Percentiles rank a stretch among this genome's conserved stretches.
phyloP scores from a whole-genome alignment of 2,888 invertebrate genomes.

The Napeogenes sylphis region DNA sequence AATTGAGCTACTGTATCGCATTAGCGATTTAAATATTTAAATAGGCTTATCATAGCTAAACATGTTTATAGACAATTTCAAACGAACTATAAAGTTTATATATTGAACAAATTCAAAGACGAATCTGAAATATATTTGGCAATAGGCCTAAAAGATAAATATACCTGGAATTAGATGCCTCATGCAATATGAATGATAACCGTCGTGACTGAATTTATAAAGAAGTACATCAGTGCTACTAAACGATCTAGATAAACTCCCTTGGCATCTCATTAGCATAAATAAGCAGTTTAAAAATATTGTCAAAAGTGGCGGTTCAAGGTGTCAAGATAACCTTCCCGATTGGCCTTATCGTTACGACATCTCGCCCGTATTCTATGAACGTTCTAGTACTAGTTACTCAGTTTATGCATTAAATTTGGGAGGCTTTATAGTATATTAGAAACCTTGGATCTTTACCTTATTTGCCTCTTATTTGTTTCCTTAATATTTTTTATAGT shows the following conservation, averaged over 20 bases:
- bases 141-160: conserved; percentile 13
- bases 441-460: conserved; percentile 30
- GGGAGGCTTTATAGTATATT: conserved; percentile 37
- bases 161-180: neutral
- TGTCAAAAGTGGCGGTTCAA: conserved; percentile 64
- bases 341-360: conserved; percentile 60
- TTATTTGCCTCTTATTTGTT: conserved; percentile 26
- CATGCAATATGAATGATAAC: neutral
- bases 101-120: neutral
- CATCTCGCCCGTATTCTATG: conserved; percentile 53
- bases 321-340: conserved; percentile 66
- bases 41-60: no score
- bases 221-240: conserved; percentile 27
- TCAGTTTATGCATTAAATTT: conserved; percentile 50
- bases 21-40: no score
- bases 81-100: neutral
- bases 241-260: conserved; percentile 44
- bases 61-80: neutral
- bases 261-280: conserved; percentile 55
- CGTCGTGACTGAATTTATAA: conserved; percentile 17
- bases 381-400: conserved; percentile 29
- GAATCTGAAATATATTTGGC: conserved; percentile 18
- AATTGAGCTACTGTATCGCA: no score
- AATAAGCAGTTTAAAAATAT: conserved; percentile 54
- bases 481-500: conserved; percentile 22